phyloP scores from a whole-genome alignment of 2,797 vertebrate genomes.

The Florisuga fusca region DNA sequence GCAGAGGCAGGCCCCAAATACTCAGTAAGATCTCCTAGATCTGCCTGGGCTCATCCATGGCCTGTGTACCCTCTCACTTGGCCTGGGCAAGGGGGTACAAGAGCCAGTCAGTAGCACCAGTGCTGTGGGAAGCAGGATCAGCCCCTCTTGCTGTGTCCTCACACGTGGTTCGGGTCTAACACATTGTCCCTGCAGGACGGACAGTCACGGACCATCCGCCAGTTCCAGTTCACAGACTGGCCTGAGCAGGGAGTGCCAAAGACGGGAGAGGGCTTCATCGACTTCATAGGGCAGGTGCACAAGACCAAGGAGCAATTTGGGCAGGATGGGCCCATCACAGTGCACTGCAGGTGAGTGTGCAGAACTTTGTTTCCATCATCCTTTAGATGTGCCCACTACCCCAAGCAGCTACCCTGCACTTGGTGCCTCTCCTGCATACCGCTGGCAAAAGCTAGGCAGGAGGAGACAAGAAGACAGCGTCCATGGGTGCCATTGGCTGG shows the following conservation, averaged over 20 bases:
- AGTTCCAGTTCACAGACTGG: constrained; percentile 99
- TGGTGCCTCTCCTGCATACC: background rate
- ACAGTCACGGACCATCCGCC: constrained; percentile 95
- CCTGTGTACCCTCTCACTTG: background rate
- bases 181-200: constrained; percentile 84
- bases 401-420: background rate
- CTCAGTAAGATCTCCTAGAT: background rate
- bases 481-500: background rate
- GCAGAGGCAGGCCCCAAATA: background rate
- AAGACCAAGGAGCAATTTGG: constrained; percentile 99
- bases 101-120: background rate
- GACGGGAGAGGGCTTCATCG: constrained; percentile 95
- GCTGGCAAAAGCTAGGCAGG: background rate
- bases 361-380: background rate
- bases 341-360: constrained; percentile 92
- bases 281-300: constrained; percentile 98
- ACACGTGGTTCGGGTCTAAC: rapidly evolving
- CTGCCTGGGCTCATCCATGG: background rate
- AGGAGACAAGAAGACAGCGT: background rate
- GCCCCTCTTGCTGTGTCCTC: background rate
- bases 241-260: constrained; percentile 98
- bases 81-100: background rate
- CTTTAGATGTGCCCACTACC: background rate
- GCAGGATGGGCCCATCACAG: constrained; percentile 96
- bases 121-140: background rate